Base-by-base conservation (phyloP, 2,113 vertebrate genomes). In the Tretioscincus oriximinensis region DNA sequence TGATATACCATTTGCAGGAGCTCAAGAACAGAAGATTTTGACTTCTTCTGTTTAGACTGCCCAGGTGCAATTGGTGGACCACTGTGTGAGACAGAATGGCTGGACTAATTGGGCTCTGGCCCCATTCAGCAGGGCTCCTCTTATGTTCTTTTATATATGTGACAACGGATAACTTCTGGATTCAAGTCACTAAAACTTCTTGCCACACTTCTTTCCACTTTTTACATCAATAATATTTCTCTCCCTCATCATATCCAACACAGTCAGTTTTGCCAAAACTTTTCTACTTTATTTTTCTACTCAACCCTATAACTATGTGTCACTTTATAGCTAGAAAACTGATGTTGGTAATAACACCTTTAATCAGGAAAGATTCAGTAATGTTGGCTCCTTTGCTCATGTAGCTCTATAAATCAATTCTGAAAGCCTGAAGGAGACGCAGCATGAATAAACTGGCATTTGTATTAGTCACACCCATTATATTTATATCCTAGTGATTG, bases 331-430 rank as follows among this genome's bases (percentile, higher is more conserved):
- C 24, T 79, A 77, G 84, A 79, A 73, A 81, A 67, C n/a, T 83
- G 68, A 61, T 87, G 65, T 21, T 81, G 65, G 0, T 83, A 76
- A 28, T 77, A 72, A 63, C 61, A 77, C 2, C 49, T 68, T 84
- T 89, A 87, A 87, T 85, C 81, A 87, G 65, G 73, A 84, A 74
- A 64, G 14, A 90, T 81, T 89, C 64, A 67, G 73, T 84, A 69
- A 82, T 81, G 60, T 78, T 83, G 22, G 29, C 73, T 83, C 81
- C 28, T 85, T 82, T 81, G 68, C 45, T 87, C 51, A 71, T 45
- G 31, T 8, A 21, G 1, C 22, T 5, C 21, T 0, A 0, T 69
- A 0, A 1, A 82, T 88, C 85, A 88, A 67, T 86, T 21, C 0
- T 0, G 61, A 82, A 58, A 66, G 31, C 67, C 54, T 84, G 78